phyloP scores from a whole-genome alignment of 2,888 invertebrate genomes.

The Emmelina monodactyla region DNA sequence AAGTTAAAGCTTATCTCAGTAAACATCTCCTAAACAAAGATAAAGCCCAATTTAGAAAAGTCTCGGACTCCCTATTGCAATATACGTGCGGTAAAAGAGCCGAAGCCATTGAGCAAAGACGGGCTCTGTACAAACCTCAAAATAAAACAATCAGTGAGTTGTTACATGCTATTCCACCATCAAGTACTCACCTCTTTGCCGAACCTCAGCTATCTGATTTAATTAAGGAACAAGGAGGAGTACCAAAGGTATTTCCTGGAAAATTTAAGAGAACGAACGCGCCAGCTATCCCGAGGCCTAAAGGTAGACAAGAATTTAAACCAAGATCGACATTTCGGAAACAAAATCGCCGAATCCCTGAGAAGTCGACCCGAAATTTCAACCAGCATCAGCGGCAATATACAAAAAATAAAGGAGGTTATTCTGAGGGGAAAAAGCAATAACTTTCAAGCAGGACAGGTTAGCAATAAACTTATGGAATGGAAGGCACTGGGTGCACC shows the following conservation, averaged over 20 bases:
- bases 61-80: constrained; percentile 10
- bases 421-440: constrained; percentile 1
- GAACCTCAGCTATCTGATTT: not conserved
- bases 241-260: not conserved
- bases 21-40: constrained; percentile 5
- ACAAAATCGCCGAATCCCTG: not conserved
- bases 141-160: not conserved
- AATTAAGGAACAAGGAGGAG: not conserved
- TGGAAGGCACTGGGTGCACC: constrained; percentile 2
- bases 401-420: not conserved
- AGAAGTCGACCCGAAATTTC: not conserved
- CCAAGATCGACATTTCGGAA: constrained; percentile 1
- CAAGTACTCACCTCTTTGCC: not conserved
- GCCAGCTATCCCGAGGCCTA: not conserved
- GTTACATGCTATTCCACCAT: constrained; percentile 2
- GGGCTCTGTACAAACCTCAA: constrained; percentile 5
- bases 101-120: not conserved
- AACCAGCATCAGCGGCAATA: not conserved
- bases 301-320: constrained; percentile 1
- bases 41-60: constrained; percentile 6
- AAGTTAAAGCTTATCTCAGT: not conserved
- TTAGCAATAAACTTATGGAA: not conserved
- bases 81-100: constrained; percentile 10
- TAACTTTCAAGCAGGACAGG: constrained; percentile 9
- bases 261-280: not conserved